Percentiles rank a stretch among this genome's conserved stretches.
phyloP scores from a whole-genome alignment of 2,888 invertebrate species.

The Pseudoips prasinana region DNA sequence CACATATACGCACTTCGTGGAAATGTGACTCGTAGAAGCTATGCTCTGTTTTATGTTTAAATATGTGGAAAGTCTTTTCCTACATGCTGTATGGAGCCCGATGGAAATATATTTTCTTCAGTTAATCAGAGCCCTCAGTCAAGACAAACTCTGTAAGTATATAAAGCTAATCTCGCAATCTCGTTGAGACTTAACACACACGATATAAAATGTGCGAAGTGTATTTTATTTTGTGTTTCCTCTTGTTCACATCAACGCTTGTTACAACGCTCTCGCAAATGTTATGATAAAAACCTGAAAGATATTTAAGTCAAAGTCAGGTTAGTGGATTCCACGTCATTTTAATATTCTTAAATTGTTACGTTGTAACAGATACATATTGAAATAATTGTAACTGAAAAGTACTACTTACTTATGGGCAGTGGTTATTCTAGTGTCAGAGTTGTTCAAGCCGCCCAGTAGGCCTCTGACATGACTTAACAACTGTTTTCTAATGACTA shows the following conservation, averaged over 20 bases:
- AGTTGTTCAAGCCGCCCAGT: too few species aligned
- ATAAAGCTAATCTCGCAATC: slow-evolving; percentile 1
- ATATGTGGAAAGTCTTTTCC: neutral
- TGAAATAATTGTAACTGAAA: too few species aligned
- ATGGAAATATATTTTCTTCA: neutral
- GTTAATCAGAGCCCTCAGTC: slow-evolving; percentile 4
- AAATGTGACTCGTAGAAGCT: slow-evolving; percentile 52
- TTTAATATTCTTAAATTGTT: too few species aligned
- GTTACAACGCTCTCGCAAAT: slow-evolving; percentile 28
- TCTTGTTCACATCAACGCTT: slow-evolving; percentile 20
- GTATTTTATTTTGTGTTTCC: slow-evolving; percentile 14
- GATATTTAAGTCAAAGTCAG: too few species aligned
- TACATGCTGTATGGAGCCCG: neutral
- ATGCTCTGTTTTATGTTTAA: slow-evolving; percentile 31
- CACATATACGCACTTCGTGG: slow-evolving; percentile 59
- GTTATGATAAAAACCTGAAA: neutral
- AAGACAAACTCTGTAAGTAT: slow-evolving; percentile 3
- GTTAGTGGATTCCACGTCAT: too few species aligned
- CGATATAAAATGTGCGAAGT: slow-evolving; percentile 1
- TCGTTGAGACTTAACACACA: neutral
- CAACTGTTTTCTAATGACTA: too few species aligned
- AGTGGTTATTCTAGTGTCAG: too few species aligned
- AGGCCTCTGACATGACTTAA: too few species aligned
- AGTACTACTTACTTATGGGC: too few species aligned
- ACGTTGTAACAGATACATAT: too few species aligned